Percentiles rank a stretch among this genome's conserved stretches.
These are phyloP conservation scores for Peromyscus nudipes DNA, from an alignment of 2,797 vertebrate species.

Conservation along the genomic window DNA sequence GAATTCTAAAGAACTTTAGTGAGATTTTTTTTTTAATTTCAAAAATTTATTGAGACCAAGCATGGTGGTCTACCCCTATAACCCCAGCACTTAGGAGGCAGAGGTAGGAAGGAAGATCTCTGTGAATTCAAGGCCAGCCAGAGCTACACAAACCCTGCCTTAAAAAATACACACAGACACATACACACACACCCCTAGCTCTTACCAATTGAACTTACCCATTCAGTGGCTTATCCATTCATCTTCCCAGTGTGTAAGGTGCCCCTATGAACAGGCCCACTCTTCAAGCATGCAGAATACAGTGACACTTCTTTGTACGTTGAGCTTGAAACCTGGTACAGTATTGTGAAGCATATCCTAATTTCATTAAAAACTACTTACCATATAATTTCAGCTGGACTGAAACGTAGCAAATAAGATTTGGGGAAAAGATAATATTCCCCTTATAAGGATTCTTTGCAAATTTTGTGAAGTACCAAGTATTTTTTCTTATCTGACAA, in stretches of 20 bases:
- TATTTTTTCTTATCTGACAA: constrained; percentile 57
- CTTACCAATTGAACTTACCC: background rate
- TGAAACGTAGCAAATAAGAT: background rate
- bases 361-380: constrained; percentile 51
- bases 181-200: background rate
- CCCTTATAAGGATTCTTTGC: constrained; percentile 24
- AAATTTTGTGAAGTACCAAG: background rate
- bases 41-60: background rate
- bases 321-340: background rate
- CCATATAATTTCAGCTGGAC: background rate
- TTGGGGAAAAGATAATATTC: background rate
- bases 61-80: background rate
- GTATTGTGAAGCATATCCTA: background rate
- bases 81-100: background rate
- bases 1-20: background rate
- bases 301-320: background rate
- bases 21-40: constrained; percentile 20
- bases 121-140: background rate
- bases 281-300: background rate
- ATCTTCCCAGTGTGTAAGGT: background rate
- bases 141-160: background rate
- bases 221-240: background rate
- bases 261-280: background rate
- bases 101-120: background rate
- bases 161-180: background rate